A percentile compares a stretch with the other conserved stretches of the same genome.
phyloP scores from a whole-genome alignment of 1,140 invertebrate genomes.

The Anoplophora glabripennis region DNA sequence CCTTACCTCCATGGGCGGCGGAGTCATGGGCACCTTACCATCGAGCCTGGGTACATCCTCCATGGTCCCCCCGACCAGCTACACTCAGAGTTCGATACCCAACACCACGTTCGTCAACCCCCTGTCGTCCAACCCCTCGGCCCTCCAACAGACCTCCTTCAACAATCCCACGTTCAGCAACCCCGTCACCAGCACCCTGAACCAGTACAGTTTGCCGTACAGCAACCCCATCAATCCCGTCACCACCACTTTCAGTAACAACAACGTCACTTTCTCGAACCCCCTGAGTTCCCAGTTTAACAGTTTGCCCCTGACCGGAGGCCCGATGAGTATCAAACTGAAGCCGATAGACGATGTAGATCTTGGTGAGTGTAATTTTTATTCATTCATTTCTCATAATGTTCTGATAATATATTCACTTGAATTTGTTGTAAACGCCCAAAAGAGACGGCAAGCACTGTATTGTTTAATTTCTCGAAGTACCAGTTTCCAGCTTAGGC shows the following conservation, averaged over 20 bases:
- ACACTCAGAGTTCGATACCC: conserved; percentile 52
- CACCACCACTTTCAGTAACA: conserved; percentile 35
- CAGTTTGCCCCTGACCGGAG: conserved; percentile 42
- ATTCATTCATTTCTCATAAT: too few relatives aligned
- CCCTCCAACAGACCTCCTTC: conserved; percentile 33
- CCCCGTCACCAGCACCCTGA: conserved; percentile 33
- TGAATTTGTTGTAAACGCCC: too few relatives aligned
- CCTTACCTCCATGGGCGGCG: conserved; percentile 13
- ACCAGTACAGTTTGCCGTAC: conserved; percentile 30
- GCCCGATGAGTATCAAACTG: conserved; percentile 60
- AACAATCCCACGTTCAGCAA: conserved; percentile 42
- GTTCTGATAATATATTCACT: too few relatives aligned
- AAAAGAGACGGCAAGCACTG: too few relatives aligned
- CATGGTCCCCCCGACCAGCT: conserved; percentile 52
- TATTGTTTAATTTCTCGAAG: too few relatives aligned
- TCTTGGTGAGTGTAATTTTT: conserved; percentile 50
- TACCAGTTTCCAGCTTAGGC: too few relatives aligned
- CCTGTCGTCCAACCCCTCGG: conserved; percentile 46
- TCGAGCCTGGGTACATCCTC: conserved; percentile 49
- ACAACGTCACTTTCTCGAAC: conserved; percentile 47
- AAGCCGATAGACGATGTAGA: conserved; percentile 68
- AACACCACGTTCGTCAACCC: conserved; percentile 62
- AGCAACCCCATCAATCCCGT: conserved; percentile 33
- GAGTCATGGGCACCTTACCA: conserved; percentile 43
- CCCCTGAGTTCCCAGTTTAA: conserved; percentile 47